Evolutionary conservation across 2,888 invertebrate genomes (phyloP).

Genomic region (Parnassius mnemosyne): DNA sequence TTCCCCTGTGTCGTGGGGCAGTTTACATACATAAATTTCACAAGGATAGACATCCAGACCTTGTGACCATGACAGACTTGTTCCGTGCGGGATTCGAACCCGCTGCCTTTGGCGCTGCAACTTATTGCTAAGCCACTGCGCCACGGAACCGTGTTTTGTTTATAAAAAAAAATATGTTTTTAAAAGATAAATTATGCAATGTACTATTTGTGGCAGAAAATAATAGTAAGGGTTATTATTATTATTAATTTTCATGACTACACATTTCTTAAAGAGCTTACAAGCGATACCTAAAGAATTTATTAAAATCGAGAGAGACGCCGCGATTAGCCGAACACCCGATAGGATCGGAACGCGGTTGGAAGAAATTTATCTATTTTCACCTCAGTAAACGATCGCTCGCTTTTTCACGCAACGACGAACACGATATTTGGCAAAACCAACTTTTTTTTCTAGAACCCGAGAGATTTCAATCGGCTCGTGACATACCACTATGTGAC

Average conservation of each 20-base stretch:
- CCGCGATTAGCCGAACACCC: slow-evolving; percentile 10
- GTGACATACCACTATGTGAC: slow-evolving; percentile 18
- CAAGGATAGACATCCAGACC: too few relatives aligned
- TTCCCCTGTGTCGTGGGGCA: too few relatives aligned
- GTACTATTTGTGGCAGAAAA: too few relatives aligned
- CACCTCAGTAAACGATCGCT: slow-evolving; percentile 9
- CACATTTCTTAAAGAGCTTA: slow-evolving; percentile 6
- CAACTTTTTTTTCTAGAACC: slow-evolving; percentile 10
- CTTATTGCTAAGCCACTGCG: too few relatives aligned
- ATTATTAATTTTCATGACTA: slow-evolving; percentile 9
- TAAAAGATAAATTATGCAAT: too few relatives aligned
- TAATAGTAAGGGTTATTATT: too few relatives aligned
- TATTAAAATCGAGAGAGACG: slow-evolving; percentile 12
- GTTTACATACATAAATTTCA: too few relatives aligned
- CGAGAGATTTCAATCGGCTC: slow-evolving; percentile 15
- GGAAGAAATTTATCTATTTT: slow-evolving; percentile 21
- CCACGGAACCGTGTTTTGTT: too few relatives aligned
- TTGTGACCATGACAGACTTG: too few relatives aligned
- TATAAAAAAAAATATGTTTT: too few relatives aligned
- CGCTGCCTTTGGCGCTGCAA: too few relatives aligned
- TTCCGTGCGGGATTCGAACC: too few relatives aligned
- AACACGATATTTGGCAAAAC: slow-evolving; percentile 20
- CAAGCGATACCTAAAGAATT: slow-evolving; percentile 13
- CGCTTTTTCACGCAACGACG: slow-evolving; percentile 15
- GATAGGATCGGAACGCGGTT: slow-evolving; percentile 11